These are phyloP conservation scores for Ceuthmochares aereus DNA, from an alignment of 2,113 vertebrate genomes.

Conservation along the genomic window DNA sequence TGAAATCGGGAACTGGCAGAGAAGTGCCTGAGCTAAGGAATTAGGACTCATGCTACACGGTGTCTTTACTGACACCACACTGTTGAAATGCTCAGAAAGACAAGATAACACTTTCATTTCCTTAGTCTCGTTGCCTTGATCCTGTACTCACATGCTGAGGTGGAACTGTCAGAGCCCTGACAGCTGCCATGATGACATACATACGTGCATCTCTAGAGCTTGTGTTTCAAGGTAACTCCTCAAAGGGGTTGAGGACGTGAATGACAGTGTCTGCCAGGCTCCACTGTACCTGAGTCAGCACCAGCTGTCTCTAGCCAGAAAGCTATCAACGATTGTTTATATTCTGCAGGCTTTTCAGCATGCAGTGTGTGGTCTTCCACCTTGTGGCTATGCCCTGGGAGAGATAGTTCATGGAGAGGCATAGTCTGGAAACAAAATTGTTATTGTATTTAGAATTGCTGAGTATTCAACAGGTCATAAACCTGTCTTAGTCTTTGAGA, in stretches of 20 bases:
- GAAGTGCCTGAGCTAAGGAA: constrained; percentile 41
- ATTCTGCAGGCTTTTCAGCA: neutral
- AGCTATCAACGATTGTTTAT: neutral
- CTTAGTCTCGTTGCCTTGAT: constrained; percentile 61
- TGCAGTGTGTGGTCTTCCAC: neutral
- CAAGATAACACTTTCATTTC: constrained; percentile 53
- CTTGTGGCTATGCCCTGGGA: neutral
- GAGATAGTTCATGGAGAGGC: neutral
- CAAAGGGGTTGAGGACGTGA: constrained; percentile 38
- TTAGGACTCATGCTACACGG: neutral
- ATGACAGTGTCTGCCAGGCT: constrained; percentile 50
- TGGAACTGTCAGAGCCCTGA: constrained; percentile 56
- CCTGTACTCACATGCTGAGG: constrained; percentile 44
- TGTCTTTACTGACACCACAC: constrained; percentile 50
- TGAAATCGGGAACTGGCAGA: constrained; percentile 23
- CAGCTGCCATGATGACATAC: constrained; percentile 61
- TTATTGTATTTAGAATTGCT: neutral
- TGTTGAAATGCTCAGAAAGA: constrained; percentile 55
- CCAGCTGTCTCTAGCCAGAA: constrained; percentile 45
- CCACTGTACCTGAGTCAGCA: constrained; percentile 65
- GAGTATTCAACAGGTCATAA: neutral
- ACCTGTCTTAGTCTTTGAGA: neutral
- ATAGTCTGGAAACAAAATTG: neutral
- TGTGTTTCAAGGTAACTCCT: constrained; percentile 53
- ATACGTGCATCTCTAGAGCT: neutral